These are phyloP conservation scores for Drosophila greeni DNA, from an alignment of 2,888 invertebrate species.

Conservation along the genomic window DNA sequence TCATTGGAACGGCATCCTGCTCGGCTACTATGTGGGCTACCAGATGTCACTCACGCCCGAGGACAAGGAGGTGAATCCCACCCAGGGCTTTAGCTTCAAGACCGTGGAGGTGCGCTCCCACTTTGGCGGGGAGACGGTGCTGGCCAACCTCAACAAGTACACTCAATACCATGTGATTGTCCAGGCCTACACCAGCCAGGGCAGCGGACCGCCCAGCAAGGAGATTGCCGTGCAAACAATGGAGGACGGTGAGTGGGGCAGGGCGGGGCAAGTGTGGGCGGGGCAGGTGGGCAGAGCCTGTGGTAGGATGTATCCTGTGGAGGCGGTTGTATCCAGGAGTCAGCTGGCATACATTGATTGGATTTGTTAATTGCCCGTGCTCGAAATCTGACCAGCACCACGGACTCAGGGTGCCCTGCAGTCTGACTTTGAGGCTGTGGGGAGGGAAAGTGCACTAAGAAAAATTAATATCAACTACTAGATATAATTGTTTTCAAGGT, in stretches of 20 bases:
- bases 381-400: constrained; percentile 42
- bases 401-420: constrained; percentile 12
- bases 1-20: constrained; percentile 91
- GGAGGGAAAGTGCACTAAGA: not conserved
- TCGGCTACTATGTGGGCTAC: constrained; percentile 93
- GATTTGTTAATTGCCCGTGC: constrained; percentile 70
- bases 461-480: not conserved
- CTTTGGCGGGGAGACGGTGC: constrained; percentile 84
- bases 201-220: constrained; percentile 90
- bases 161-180: constrained; percentile 90
- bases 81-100: constrained; percentile 85
- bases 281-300: not conserved
- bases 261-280: not conserved
- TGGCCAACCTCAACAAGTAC: constrained; percentile 87
- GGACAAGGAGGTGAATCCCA: constrained; percentile 79
- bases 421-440: constrained; percentile 12
- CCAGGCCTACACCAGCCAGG: constrained; percentile 91
- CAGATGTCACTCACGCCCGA: constrained; percentile 81
- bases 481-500: not conserved
- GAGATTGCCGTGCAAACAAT: constrained; percentile 88
- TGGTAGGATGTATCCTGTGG: not conserved
- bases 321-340: not conserved
- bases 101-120: constrained; percentile 88
- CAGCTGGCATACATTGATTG: constrained; percentile 64
- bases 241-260: constrained; percentile 85